Base-by-base conservation (phyloP, 2,888 invertebrate species). In the Amphipyra berbera region DNA sequence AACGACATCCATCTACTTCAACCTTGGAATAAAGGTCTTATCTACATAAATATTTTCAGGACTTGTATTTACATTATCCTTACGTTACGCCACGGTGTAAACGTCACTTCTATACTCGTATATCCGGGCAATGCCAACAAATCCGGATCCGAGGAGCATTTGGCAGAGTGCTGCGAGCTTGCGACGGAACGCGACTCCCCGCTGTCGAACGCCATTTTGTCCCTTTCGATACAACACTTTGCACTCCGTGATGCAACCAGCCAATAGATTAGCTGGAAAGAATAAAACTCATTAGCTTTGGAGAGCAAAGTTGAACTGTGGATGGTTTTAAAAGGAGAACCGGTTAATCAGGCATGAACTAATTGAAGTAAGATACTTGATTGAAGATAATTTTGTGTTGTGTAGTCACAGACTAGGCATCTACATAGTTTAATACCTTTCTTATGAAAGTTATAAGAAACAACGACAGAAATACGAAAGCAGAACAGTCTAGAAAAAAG, bases 131-230 rank as follows among this genome's bases (percentile, higher is more conserved):
- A 84, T 83, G 80, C 81, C 81, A 84, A 82, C 83, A 90, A 93
- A 94, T 93, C 93, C 93, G 92, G 90, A 87, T 91, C 73, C 85
- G 83, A 83, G 83, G 74, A 84, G 92, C 87, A 90, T 94, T 94
- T 90, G 90, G 85, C 86, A 90, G 88, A 93, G 93, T 91, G 92
- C 88, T 88, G 83, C 65, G 70, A 80, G 80, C 76, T 73, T 48
- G 45, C 69, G 63, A 74, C 71, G 58, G 45, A 50, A 64, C 62
- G 62, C 72, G 73, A 78, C 81, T 84, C 86, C 87, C 90, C 85
- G 83, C 84, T 76, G 86, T 78, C 83, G 71, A 76, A 71, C 78
- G 85, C 83, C 85, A 86, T 91, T 91, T 90, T 86, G 89, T 87
- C 82, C 86, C 78, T 83, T 83, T 84, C 84, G 75, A 82, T 88